Evolutionary conservation across 2,113 vertebrate genomes (phyloP).

Genomic region (Microcebus griseorufus): DNA sequence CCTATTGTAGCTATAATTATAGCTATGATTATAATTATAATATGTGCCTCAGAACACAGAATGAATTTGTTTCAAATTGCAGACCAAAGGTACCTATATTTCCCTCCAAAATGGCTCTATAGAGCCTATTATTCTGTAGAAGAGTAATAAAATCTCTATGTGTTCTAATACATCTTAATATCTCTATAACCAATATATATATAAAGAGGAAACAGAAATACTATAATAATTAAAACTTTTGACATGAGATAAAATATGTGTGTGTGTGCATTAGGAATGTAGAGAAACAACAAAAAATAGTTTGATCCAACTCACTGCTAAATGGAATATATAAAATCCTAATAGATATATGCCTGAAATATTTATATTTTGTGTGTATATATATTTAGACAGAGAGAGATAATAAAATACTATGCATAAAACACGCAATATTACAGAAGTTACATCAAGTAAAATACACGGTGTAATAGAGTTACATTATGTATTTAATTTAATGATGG

Average conservation of each 20-base stretch:
- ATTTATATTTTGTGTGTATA: not conserved
- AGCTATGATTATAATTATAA: not conserved
- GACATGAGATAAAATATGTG: not conserved
- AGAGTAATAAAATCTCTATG: not conserved
- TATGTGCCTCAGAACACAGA: not conserved
- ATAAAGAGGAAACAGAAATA: not conserved
- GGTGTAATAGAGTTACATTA: not conserved
- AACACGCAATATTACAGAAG: not conserved
- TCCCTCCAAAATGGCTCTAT: not conserved
- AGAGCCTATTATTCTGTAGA: not conserved
- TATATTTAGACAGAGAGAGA: not conserved
- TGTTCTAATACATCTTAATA: not conserved
- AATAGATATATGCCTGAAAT: not conserved
- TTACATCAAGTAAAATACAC: not conserved
- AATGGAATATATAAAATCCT: not conserved
- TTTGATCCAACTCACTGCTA: not conserved
- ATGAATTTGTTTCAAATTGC: slow-evolving; percentile 33
- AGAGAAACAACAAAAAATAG: not conserved
- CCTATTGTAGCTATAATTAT: not conserved
- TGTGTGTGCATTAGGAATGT: not conserved
- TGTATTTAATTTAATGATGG: not conserved
- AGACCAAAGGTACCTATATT: not conserved
- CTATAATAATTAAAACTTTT: not conserved
- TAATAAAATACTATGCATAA: not conserved
- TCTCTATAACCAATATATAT: not conserved